Evolutionary conservation across 2,797 vertebrate genomes (phyloP), one percentile per base, ranked within the genome.

Genomic region (Argyrosomus regius): DNA sequence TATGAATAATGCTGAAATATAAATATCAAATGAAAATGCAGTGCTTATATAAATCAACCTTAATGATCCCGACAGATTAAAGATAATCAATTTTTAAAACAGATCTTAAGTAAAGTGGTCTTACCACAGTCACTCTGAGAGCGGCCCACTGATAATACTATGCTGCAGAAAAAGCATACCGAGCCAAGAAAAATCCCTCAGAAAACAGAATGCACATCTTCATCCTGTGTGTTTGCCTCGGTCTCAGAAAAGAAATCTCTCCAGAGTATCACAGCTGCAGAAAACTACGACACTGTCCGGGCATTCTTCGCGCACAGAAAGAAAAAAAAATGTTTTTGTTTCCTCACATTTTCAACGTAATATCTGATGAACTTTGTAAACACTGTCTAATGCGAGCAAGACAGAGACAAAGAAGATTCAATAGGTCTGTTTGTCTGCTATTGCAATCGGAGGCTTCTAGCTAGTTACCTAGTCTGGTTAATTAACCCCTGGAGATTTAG

Each of bases 401-500:
- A 75, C 53, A 20, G 46, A 82, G 70, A 83, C 80, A 75, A 80
- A 72, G 71, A 77, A 24, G 75, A 87, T 81, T 68, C 66, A 88
- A 82, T 71, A 31, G 81, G 75, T 88, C 69, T 88, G 87, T 92
- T 91, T 92, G 88, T 91, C 83, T 90, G 87, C 67, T 91, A 90
- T 91, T 91, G 80, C 80, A 78, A 71, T 78, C 13, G 35, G 74
- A 81, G 87, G 81, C 80, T 80, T 80, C 89, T 79, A 90, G 93
- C 92, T 94, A 91, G 93, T 95, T 95, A 95, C 90, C 92, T 93
- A 88, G 84, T 84, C 81, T 89, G 89, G 89, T 90, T 97, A 98
- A 98, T 97, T 97, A 97, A 96, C 90, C 96, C 94, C 90, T 45
- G 17, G 95, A 94, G 97, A 94, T 88, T 93, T 85, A 53, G 70